Evolutionary conservation across 2,113 vertebrate genomes (phyloP), one percentile per base, ranked within the genome.

Genomic region (Lampris incognitus): DNA sequence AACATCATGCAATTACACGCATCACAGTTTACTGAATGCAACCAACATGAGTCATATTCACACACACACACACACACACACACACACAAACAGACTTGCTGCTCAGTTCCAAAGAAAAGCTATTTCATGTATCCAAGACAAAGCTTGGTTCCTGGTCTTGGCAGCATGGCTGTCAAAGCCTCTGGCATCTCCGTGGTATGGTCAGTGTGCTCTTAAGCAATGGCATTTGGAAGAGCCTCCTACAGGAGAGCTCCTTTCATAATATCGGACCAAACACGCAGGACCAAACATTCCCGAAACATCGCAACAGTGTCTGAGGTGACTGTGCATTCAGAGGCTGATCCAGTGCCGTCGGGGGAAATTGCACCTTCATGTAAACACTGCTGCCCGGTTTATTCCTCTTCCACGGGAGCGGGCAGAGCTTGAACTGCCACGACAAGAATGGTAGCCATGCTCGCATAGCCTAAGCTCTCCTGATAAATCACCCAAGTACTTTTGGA

Each of bases 131-230:
- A 51, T 61, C 9, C 38, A 8, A 39, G 11, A 75, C 73, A 85
- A 83, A 83, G 62, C 49, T 56, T 63, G 56, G 5, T n/a, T 67
- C 72, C 76, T 71, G 62, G 63, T 75, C 58, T 65, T 51, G 49
- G 81, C 75, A 24, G 74, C 85, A 78, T 78, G 81, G 79, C 71
- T 78, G 10, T 37, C 61, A 50, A 38, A 84, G 48, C 76, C 63
- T 40, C 44, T 40, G 9, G 48, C 1, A 48, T 92, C 76, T 76
- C 85, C 80, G 73, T 76, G 82, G 71, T 38, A 37, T 41, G 51
- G 51, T 40, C 38, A 65, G 61, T 75, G 10, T 71, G 1, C 38
- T 73, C 52, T 13, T 68, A 49, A 46, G 69, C 69, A 2, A 3
- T 62, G 61, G 60, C 66, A 74, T 81, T 72, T 71, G 48, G 9